phyloP scores from a whole-genome alignment of 1,140 invertebrate genomes.

The Bombus affinis region DNA sequence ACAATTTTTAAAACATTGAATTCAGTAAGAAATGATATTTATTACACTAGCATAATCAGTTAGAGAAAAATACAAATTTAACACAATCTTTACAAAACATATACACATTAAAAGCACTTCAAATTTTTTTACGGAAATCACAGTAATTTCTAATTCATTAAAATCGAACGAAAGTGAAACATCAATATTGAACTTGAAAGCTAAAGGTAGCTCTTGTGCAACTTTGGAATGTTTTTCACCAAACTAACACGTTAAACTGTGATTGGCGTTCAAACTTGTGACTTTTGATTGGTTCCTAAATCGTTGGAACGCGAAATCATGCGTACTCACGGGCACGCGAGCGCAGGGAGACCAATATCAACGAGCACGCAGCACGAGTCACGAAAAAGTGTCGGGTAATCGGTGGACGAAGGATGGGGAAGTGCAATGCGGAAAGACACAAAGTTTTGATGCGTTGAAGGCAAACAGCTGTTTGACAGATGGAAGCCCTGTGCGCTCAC shows the following conservation, averaged over 20 bases:
- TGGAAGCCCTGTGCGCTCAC: slow-evolving; percentile 70
- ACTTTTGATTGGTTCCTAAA: background rate
- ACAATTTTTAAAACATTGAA: background rate
- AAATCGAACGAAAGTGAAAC: background rate
- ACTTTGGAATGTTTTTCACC: background rate
- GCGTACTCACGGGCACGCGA: slow-evolving; percentile 20
- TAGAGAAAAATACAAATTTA: background rate
- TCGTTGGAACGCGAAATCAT: slow-evolving; percentile 3
- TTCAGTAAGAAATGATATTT: background rate
- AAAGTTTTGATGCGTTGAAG: slow-evolving; percentile 63
- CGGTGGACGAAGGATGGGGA: slow-evolving; percentile 4
- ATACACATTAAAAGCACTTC: background rate
- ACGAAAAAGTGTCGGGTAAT: slow-evolving; percentile 1
- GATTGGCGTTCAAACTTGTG: background rate
- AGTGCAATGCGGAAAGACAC: slow-evolving; percentile 32
- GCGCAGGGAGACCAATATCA: background rate
- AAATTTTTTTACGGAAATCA: background rate
- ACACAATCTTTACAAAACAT: background rate
- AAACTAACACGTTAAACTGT: background rate
- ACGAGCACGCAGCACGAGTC: background rate
- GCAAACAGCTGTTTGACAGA: slow-evolving; percentile 82
- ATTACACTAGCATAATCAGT: background rate
- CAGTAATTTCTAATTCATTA: background rate
- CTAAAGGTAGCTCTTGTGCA: background rate
- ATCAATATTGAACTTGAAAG: background rate